Percentiles rank a stretch among this genome's conserved stretches.
Conservation (phyloP, 35 echinoderm and acorn worm species). For the Apostichopus californicus region DNA sequence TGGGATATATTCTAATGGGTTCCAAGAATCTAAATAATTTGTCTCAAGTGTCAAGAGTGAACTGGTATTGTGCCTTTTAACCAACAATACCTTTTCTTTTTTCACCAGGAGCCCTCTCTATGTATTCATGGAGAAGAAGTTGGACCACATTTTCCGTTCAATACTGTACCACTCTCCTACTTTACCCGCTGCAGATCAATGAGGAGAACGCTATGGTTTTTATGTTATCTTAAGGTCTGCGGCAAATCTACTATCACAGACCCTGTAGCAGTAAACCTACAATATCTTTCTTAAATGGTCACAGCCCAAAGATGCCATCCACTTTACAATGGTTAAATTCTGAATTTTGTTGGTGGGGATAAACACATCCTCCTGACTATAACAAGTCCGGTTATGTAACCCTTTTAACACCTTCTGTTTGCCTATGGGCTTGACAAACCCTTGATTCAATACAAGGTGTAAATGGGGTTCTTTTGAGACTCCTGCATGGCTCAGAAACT, state of each 20-base stretch:
- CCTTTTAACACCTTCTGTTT: constrained; percentile 55
- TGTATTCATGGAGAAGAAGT: background rate
- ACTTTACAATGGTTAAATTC: constrained; percentile 16
- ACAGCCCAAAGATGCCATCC: background rate
- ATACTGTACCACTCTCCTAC: constrained; percentile 22
- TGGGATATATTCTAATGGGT: no score
- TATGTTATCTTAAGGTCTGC: background rate
- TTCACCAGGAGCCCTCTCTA: background rate
- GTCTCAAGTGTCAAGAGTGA: no score
- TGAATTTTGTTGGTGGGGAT: constrained; percentile 5
- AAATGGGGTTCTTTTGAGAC: constrained; percentile 39
- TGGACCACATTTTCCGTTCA: constrained; percentile 8
- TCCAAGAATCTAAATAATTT: no score
- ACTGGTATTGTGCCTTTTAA: background rate
- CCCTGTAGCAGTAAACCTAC: background rate
- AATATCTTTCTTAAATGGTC: background rate
- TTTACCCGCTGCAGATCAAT: constrained; percentile 15
- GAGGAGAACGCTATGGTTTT: background rate
- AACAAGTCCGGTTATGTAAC: constrained; percentile 40
- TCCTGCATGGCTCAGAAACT: constrained; percentile 23
- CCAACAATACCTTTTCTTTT: background rate
- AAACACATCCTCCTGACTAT: constrained; percentile 37
- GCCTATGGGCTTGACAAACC: constrained; percentile 19
- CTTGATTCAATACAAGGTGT: constrained; percentile 52
- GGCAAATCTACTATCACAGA: background rate